phyloP scores from a whole-genome alignment of 2,113 vertebrate species.

The Circaetus gallicus region DNA sequence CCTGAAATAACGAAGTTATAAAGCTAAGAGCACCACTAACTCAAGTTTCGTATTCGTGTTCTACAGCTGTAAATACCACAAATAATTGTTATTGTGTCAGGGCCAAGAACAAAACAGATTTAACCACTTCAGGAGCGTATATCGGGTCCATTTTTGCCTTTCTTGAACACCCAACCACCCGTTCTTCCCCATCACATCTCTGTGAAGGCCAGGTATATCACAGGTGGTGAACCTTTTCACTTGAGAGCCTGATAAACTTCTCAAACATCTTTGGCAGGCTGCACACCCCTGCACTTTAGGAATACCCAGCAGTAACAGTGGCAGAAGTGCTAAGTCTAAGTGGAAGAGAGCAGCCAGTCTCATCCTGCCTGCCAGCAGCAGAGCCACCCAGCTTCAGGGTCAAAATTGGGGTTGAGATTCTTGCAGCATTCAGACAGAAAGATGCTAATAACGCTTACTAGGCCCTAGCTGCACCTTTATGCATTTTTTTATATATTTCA shows the following conservation, averaged over 20 bases:
- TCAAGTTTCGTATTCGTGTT: rapidly evolving
- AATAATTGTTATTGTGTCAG: background rate
- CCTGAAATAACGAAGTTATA: background rate
- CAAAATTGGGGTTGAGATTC: background rate
- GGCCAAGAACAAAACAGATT: background rate
- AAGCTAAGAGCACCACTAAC: background rate
- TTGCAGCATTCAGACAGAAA: background rate
- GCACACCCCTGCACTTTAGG: background rate
- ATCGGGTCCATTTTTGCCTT: background rate
- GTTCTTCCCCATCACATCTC: background rate
- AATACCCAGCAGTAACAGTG: background rate
- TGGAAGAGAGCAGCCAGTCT: background rate
- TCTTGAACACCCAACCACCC: background rate
- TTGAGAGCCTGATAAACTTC: background rate
- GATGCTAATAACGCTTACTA: background rate
- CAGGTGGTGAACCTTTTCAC: background rate
- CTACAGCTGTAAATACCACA: background rate
- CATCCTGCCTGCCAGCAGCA: background rate
- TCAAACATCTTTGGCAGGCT: background rate
- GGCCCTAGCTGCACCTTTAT: background rate
- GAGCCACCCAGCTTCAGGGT: background rate
- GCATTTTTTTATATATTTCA: background rate
- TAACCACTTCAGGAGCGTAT: background rate
- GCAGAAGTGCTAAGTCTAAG: background rate
- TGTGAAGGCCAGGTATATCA: background rate